These are phyloP conservation scores for Aegotheles bennettii DNA, from an alignment of 2,113 vertebrate genomes.

Conservation along the genomic window DNA sequence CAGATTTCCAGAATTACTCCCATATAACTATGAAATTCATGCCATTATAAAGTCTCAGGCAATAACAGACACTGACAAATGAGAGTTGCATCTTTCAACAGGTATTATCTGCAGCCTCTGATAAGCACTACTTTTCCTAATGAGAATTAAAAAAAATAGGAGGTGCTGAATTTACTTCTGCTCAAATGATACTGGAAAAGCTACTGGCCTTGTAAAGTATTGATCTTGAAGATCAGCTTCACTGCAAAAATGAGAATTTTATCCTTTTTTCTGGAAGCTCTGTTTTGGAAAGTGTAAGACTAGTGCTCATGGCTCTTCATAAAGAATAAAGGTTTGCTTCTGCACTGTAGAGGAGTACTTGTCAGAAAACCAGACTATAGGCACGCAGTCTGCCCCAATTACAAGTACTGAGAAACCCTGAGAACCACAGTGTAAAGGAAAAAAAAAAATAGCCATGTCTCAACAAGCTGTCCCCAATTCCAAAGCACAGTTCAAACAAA, in stretches of 20 bases:
- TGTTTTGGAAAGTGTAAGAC: background rate
- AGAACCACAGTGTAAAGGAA: background rate
- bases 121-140: background rate
- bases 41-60: background rate
- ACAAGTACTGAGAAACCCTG: background rate
- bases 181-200: background rate
- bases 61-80: background rate
- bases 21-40: background rate
- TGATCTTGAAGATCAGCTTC: background rate
- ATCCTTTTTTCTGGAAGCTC: background rate
- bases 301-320: background rate
- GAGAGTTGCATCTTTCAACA: background rate
- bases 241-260: background rate
- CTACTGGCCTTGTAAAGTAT: background rate
- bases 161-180: background rate
- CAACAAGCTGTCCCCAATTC: background rate
- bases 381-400: background rate
- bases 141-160: fast-evolving
- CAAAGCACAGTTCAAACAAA: background rate
- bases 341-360: background rate
- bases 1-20: background rate
- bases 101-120: background rate
- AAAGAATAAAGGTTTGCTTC: background rate
- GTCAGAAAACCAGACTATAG: background rate
- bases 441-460: background rate